Conservation (phyloP, 2,888 invertebrate genomes). For the Zhuqinia jingwanae region DNA sequence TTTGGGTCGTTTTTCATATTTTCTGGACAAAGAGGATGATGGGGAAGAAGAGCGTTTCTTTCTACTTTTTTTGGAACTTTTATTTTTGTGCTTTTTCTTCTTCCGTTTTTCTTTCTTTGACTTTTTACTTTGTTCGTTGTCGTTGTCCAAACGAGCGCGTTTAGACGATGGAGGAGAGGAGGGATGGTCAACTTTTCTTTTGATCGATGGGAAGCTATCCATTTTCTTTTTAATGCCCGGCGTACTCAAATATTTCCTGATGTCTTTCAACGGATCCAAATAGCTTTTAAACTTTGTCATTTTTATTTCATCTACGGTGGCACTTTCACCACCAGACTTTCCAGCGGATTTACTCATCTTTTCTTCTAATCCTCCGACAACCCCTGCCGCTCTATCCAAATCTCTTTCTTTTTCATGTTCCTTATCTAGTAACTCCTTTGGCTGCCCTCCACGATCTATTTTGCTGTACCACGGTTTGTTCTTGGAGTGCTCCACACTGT, state of each 20-base stretch:
- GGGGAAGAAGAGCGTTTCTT: no score
- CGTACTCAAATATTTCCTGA: conserved; percentile 84
- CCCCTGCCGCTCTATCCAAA: conserved; percentile 53
- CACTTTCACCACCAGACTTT: no score
- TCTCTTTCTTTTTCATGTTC: conserved; percentile 67
- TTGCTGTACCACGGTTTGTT: conserved; percentile 92
- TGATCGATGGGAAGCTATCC: conserved; percentile 56
- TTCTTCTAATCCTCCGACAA: conserved; percentile 33
- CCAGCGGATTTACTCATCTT: conserved; percentile 30
- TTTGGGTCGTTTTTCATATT: no score
- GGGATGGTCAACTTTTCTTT: not conserved
- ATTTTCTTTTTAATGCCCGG: conserved; percentile 76
- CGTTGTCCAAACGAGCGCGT: no score
- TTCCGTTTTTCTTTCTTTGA: conserved; percentile 79
- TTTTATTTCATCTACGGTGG: conserved; percentile 80
- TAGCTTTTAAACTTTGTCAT: conserved; percentile 85
- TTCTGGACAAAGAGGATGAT: no score
- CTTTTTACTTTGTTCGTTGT: no score
- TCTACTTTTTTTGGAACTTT: conserved; percentile 67
- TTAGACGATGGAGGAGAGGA: conserved; percentile 26
- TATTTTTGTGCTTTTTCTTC: no score
- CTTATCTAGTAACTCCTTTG: conserved; percentile 74
- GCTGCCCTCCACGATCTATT: conserved; percentile 71
- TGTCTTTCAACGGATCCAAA: conserved; percentile 89
- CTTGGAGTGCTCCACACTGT: conserved; percentile 92